Evolutionary conservation across 2,888 invertebrate genomes (phyloP).

Genomic region (Ormyrus nitidulus): DNA sequence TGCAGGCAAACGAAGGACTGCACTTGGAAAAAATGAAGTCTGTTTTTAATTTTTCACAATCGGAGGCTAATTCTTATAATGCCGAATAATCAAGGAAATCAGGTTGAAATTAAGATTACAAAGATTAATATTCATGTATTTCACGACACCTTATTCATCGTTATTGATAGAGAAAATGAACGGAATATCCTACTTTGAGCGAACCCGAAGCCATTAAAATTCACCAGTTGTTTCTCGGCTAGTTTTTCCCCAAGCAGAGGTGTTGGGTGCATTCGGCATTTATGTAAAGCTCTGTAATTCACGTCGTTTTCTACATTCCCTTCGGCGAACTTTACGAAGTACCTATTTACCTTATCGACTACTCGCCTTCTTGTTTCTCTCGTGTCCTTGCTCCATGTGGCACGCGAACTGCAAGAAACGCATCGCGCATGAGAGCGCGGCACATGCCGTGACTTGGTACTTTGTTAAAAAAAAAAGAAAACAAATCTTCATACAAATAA

Average conservation of each 20-base stretch:
- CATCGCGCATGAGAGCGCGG: slow-evolving; percentile 59
- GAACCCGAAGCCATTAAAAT: not conserved
- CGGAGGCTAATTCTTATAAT: not conserved
- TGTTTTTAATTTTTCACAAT: not conserved
- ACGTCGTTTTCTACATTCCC: slow-evolving; percentile 62
- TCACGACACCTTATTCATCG: too few species aligned
- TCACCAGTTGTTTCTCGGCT: slow-evolving; percentile 1
- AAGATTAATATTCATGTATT: too few species aligned
- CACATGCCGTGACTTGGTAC: slow-evolving; percentile 64
- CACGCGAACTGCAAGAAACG: slow-evolving; percentile 65
- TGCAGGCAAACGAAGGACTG: not conserved
- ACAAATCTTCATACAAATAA: slow-evolving; percentile 64
- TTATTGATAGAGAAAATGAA: too few species aligned
- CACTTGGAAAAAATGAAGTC: not conserved
- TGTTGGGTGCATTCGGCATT: slow-evolving; percentile 35
- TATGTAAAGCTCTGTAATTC: slow-evolving; percentile 58
- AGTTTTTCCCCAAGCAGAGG: slow-evolving; percentile 5
- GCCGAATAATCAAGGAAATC: too few species aligned
- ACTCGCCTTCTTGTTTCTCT: slow-evolving; percentile 59
- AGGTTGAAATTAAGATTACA: too few species aligned
- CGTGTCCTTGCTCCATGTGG: slow-evolving; percentile 64
- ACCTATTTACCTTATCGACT: slow-evolving; percentile 69
- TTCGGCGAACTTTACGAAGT: slow-evolving; percentile 66
- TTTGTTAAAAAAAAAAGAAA: slow-evolving; percentile 58
- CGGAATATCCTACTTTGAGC: not conserved